phyloP scores from a whole-genome alignment of 1,140 invertebrate species.

The Nephila pilipes region DNA sequence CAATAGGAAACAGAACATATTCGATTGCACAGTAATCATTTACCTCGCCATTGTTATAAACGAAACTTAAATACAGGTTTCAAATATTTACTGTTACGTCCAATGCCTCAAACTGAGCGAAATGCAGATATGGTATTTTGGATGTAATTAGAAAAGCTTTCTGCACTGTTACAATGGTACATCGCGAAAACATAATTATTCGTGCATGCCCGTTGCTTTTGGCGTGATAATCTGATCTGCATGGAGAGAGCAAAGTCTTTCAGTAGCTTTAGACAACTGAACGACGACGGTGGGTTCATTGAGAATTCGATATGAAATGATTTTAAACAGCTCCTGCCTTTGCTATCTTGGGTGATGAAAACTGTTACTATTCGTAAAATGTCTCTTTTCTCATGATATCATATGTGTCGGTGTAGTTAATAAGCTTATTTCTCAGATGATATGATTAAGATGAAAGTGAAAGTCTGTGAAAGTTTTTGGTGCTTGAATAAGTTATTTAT shows the following conservation, averaged over 20 bases:
- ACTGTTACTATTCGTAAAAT: neutral
- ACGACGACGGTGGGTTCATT: neutral
- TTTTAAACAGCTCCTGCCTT: neutral
- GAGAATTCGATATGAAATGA: neutral
- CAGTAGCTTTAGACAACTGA: neutral
- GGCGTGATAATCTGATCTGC: slow-evolving; percentile 22
- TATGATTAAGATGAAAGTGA: neutral
- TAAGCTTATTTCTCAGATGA: neutral
- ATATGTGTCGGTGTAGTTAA: neutral
- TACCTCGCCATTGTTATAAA: slow-evolving; percentile 3
- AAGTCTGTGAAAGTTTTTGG: neutral
- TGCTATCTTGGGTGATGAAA: neutral
- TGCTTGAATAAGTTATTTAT: too few species aligned
- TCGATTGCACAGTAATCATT: neutral
- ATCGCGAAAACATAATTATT: slow-evolving; percentile 11
- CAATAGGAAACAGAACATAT: neutral
- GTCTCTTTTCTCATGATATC: neutral
- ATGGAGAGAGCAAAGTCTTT: neutral
- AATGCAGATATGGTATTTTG: slow-evolving; percentile 11
- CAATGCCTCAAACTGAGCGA: neutral
- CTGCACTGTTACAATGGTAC: neutral
- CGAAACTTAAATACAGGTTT: slow-evolving; percentile 19
- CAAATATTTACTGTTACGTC: neutral
- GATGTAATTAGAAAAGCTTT: neutral
- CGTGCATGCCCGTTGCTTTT: neutral